A percentile compares a stretch with the other conserved stretches of the same genome.
These are phyloP conservation scores for Caenorhabditis latens DNA, from an alignment of 1,140 invertebrate genomes.

Conservation along the genomic window DNA sequence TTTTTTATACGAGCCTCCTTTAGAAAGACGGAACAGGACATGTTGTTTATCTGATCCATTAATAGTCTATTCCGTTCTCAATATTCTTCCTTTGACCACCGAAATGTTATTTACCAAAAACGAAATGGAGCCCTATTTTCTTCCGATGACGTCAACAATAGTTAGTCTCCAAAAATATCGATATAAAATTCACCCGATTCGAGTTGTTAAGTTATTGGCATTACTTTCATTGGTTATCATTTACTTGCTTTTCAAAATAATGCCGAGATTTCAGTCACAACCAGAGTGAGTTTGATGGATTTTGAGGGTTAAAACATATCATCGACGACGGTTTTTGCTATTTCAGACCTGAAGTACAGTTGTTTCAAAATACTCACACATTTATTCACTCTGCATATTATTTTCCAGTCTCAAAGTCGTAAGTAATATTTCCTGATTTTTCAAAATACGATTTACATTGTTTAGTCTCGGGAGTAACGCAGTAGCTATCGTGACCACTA, in stretches of 20 bases:
- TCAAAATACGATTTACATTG: neutral
- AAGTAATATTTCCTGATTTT: neutral
- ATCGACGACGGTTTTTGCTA: neutral
- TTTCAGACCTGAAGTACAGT: neutral
- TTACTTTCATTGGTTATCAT: neutral
- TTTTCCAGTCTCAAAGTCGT: slow-evolving; percentile 35
- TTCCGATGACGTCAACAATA: no score
- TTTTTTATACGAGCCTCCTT: no score
- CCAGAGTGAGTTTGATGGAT: neutral
- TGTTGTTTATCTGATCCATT: no score
- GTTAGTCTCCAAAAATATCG: neutral
- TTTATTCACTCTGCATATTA: slow-evolving; percentile 44
- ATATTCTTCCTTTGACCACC: no score
- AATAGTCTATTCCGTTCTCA: no score
- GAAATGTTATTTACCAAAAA: no score
- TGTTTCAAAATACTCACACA: slow-evolving; percentile 1
- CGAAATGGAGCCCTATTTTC: neutral
- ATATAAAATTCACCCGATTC: neutral
- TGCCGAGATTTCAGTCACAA: neutral
- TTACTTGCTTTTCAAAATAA: neutral
- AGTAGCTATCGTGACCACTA: slow-evolving; percentile 24
- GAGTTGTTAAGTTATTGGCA: neutral
- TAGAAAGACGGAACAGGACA: no score
- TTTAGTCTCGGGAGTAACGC: slow-evolving; percentile 3
- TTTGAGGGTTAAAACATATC: neutral